Base-by-base conservation (phyloP, 2,888 invertebrate species). In the Tortrix viridana region DNA sequence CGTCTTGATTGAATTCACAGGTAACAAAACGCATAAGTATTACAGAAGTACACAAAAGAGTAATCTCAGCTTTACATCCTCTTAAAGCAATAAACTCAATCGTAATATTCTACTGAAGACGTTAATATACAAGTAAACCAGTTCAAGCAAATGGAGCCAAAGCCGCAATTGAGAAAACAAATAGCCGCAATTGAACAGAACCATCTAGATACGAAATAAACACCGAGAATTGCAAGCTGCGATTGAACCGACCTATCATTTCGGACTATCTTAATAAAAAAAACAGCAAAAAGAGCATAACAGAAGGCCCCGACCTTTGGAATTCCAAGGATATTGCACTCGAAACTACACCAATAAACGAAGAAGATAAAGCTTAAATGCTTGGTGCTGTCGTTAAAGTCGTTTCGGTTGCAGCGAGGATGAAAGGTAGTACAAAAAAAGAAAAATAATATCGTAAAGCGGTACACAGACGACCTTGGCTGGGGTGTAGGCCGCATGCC, bases 401-500 rank as follows among this genome's bases (percentile, higher is more conserved):
- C 78, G 71, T 85, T 85, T 70, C 60, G 72, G 69, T 55, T 68
- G 65, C 71, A 70, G 71, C 62, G 69, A 74, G 77, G 84, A 86
- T 85, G 88, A 89, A 89, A 88, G 87, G 86, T 84, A 73, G 77
- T 80, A 85, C 78, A 86, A 86, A 88, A 78, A 87, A 86, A 88
- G 77, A 87, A 86, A 77, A 82, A 76, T 76, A 84, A 85, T 78
- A 79, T 81, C 80, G 83, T 86, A 76, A 85, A 88, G 88, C 86
- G 88, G 87, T 88, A 88, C 85, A 79, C 79, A 72, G 81, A 84
- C 90, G 90, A 86, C 90, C 90, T 90, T 90, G 91, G 85, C 90
- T 90, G 90, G 91, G 85, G 84, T 88, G 88, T 88, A 91, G 90
- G 90, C 91, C 91, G 82, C 84, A 80, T 78, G 79, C 82, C 87